These are phyloP conservation scores for Trinorchestia longiramus DNA, from an alignment of 1,140 invertebrate species.

Conservation along the genomic window DNA sequence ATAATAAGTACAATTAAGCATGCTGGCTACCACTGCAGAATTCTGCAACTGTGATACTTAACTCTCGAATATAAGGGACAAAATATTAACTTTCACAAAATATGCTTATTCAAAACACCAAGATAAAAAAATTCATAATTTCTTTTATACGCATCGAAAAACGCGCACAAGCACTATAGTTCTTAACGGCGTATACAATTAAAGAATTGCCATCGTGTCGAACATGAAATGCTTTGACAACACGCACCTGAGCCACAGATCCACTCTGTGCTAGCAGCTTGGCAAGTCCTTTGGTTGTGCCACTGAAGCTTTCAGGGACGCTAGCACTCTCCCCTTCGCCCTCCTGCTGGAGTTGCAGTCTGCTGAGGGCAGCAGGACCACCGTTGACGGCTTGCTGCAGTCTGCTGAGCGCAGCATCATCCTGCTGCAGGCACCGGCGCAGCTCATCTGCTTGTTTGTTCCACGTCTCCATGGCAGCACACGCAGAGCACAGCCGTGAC, in stretches of 20 bases:
- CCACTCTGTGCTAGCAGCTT: slow-evolving; percentile 11
- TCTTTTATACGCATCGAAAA: not conserved
- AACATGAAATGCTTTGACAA: not conserved
- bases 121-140: not conserved
- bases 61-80: not conserved
- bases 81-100: not conserved
- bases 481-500: not conserved
- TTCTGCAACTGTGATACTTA: too few relatives aligned
- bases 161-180: not conserved
- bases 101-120: not conserved
- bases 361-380: slow-evolving; percentile 12
- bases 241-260: not conserved
- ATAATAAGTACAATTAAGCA: too few relatives aligned
- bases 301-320: slow-evolving; percentile 22
- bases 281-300: slow-evolving; percentile 32
- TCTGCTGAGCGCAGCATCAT: slow-evolving; percentile 35
- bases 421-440: slow-evolving; percentile 42
- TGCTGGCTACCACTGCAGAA: too few relatives aligned
- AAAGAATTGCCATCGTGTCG: not conserved
- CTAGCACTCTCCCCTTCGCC: not conserved
- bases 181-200: not conserved
- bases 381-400: slow-evolving; percentile 41
- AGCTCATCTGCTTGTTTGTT: slow-evolving; percentile 50
- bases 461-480: slow-evolving; percentile 41
- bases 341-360: slow-evolving; percentile 36